Conservation (phyloP, 2,113 vertebrate genomes). For the Motacilla tschutschensis region DNA sequence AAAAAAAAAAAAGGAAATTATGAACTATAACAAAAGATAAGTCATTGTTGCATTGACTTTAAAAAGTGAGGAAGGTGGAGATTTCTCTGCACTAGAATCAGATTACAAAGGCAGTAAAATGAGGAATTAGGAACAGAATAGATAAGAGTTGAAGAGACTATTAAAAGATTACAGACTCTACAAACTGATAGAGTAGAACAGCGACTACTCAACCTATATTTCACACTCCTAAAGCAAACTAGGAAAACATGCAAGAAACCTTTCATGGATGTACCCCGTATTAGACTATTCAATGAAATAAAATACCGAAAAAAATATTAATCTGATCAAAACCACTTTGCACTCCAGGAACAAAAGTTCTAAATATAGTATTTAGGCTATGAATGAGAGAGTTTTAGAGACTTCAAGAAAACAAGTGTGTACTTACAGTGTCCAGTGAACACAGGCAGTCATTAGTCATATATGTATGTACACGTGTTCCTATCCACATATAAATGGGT, state of each 20-base stretch:
- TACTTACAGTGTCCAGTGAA: neutral
- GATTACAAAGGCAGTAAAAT: conserved; percentile 17
- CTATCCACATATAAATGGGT: neutral
- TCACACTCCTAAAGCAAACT: conserved; percentile 4
- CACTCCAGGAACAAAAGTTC: neutral
- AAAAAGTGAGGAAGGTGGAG: conserved; percentile 9
- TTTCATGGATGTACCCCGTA: neutral
- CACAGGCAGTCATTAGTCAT: neutral
- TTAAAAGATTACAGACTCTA: conserved; percentile 44
- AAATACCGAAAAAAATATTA: neutral
- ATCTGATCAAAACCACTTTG: neutral
- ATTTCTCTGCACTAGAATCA: conserved; percentile 18
- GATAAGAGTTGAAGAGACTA: conserved; percentile 40
- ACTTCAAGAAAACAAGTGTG: neutral
- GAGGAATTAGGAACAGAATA: conserved; percentile 20
- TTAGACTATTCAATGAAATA: neutral
- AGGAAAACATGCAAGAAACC: neutral
- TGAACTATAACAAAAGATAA: neutral
- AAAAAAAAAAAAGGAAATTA: neutral
- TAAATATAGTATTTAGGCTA: neutral
- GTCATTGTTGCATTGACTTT: neutral
- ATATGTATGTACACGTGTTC: neutral
- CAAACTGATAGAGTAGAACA: conserved; percentile 17
- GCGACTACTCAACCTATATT: neutral
- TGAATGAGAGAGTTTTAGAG: neutral